Evolutionary conservation across 2,797 vertebrate genomes (phyloP).

Genomic region (Squalus acanthias): DNA sequence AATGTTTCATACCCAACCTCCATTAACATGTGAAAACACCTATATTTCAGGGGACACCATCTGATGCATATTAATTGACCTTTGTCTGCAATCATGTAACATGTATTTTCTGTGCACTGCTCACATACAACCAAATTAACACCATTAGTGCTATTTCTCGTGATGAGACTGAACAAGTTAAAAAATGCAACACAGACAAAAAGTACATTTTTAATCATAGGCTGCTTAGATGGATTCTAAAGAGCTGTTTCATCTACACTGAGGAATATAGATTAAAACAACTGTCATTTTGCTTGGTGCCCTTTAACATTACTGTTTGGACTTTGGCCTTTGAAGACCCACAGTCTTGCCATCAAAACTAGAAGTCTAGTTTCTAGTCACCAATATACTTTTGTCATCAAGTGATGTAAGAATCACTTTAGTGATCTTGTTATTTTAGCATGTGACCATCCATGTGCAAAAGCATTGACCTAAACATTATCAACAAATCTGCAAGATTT

Average conservation of each 20-base stretch:
- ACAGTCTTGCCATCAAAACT: background rate
- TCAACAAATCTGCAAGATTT: background rate
- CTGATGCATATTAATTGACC: background rate
- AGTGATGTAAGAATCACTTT: background rate
- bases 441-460: background rate
- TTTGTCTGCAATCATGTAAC: background rate
- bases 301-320: background rate
- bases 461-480: background rate
- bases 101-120: background rate
- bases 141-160: background rate
- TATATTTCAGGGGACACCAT: background rate
- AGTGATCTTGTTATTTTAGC: background rate
- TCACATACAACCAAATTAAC: background rate
- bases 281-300: background rate
- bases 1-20: background rate
- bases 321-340: background rate
- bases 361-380: background rate
- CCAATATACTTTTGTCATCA: background rate
- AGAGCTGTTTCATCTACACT: background rate
- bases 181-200: background rate
- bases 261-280: background rate
- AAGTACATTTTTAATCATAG: background rate
- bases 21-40: background rate
- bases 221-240: background rate
- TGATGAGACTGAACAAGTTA: background rate